These are phyloP conservation scores for Rhynchotus rufescens DNA, from an alignment of 2,797 vertebrate genomes.

Conservation along the genomic window DNA sequence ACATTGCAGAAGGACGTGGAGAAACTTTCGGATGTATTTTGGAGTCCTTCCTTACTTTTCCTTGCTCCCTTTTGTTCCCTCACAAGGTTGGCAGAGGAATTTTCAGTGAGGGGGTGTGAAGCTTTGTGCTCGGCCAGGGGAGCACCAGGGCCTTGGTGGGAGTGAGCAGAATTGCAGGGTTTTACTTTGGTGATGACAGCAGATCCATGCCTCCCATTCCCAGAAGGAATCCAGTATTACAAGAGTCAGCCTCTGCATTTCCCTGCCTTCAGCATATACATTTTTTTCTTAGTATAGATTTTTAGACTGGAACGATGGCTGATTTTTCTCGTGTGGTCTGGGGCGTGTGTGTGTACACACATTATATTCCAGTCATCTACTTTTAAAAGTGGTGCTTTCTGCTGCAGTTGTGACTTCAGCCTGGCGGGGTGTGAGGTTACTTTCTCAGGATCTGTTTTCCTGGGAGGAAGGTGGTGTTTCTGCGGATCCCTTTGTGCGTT, in stretches of 20 bases:
- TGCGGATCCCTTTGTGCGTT: not conserved
- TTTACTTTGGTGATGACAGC: not conserved
- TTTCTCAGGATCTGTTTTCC: not conserved
- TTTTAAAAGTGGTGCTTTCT: slow-evolving; percentile 19
- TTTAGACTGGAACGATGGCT: not conserved
- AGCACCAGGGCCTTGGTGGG: not conserved
- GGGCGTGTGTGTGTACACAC: not conserved
- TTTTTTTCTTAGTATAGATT: slow-evolving; percentile 37
- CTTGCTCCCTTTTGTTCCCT: not conserved
- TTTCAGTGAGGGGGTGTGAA: not conserved
- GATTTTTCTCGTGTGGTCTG: slow-evolving; percentile 31
- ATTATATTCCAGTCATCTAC: not conserved
- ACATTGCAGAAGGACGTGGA: not conserved
- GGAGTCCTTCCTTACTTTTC: not conserved
- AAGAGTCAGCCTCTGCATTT: slow-evolving; percentile 22
- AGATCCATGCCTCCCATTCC: not conserved
- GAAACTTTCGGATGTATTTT: not conserved
- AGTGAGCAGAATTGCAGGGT: not conserved
- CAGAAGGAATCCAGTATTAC: not conserved
- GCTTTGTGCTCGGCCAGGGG: not conserved
- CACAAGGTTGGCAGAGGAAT: not conserved
- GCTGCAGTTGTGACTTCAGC: not conserved
- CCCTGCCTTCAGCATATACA: not conserved
- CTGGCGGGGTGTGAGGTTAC: not conserved
- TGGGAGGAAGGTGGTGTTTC: not conserved